Base-by-base conservation (phyloP, 2,797 vertebrate species). In the Erethizon dorsatum region DNA sequence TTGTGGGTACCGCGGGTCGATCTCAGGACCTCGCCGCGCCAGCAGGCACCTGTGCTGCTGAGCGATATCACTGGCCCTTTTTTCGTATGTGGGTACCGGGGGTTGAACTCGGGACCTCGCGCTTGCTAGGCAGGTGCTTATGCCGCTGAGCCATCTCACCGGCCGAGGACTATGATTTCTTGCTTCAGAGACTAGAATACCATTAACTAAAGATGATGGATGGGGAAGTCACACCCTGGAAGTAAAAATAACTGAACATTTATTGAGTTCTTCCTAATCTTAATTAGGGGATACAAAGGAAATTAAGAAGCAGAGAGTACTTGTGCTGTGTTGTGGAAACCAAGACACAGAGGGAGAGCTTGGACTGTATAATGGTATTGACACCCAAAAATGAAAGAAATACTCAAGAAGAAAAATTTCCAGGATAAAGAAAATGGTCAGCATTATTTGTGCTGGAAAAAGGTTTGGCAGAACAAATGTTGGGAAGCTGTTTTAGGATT, bases 141-240 rank as follows among this genome's bases (percentile, higher is more conserved):
- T 41, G 37, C 37, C 2, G 37, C 37, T 41, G 37, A 41, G 37
- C 37, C 37, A 41, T 41, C 37, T 41, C 37, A 41, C 37, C 37
- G 37, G 37, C 37, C 37, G 92, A 67, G n/a, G 63, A 79, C 45
- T 54, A 18, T 37, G 86, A 90, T 91, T 87, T 83, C 90, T 83
- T 93, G 83, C 69, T 52, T 78, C 33, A 11, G 50, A 90, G 11
- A 80, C 37, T 31, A 57, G 28, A 24, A 63, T 59, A n/a, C 12
- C 41, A 5, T 80, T 80, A 31, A 37, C 31, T 82, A 52, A 80
- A 56, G 41, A 22, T 45, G 57, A 41, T 24, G 54, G 65, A 52
- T 56, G 17, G 52, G 52, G 24, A 87, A 59, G 79, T 83, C 17
- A 61, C 56, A 37, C 17, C 33, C 67, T 88, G 61, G 56, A 83